Percentiles rank a stretch among this genome's conserved stretches.
Evolutionary conservation across 1,140 invertebrate genomes (phyloP).

Genomic region (Cydia fagiglandana): DNA sequence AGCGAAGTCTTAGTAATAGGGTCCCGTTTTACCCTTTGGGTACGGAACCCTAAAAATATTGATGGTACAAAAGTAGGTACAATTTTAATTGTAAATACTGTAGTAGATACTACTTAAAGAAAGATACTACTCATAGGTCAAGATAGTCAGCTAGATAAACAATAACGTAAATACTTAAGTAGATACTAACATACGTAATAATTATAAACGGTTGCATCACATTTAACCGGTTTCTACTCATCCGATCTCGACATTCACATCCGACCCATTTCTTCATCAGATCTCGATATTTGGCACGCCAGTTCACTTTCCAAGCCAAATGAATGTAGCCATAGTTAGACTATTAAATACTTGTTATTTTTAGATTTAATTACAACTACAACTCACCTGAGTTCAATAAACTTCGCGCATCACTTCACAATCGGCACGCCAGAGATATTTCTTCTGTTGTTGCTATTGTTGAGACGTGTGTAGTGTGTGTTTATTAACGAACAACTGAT

Average conservation of each 20-base stretch:
- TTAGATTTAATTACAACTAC: not conserved
- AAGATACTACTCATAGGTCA: not conserved
- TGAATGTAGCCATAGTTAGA: not conserved
- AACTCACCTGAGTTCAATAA: not conserved
- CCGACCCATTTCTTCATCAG: not conserved
- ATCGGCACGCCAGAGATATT: not conserved
- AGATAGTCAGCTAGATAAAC: not conserved
- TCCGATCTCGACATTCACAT: too few relatives aligned
- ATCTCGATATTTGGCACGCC: not conserved
- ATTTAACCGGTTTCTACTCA: too few relatives aligned
- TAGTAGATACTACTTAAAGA: not conserved
- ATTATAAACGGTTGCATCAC: not conserved
- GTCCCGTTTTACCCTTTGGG: too few relatives aligned
- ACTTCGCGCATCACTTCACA: conserved; percentile 19
- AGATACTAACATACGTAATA: not conserved
- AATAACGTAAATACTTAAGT: not conserved
- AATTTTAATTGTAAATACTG: too few relatives aligned
- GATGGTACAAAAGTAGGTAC: too few relatives aligned
- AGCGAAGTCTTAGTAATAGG: too few relatives aligned
- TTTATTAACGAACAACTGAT: not conserved
- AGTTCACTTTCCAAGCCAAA: not conserved
- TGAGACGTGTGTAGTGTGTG: not conserved
- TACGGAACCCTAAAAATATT: too few relatives aligned
- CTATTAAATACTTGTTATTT: too few relatives aligned
- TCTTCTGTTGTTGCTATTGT: not conserved